These are phyloP conservation scores for Colletes gigas DNA, from an alignment of 1,140 invertebrate species.

Conservation along the genomic window DNA sequence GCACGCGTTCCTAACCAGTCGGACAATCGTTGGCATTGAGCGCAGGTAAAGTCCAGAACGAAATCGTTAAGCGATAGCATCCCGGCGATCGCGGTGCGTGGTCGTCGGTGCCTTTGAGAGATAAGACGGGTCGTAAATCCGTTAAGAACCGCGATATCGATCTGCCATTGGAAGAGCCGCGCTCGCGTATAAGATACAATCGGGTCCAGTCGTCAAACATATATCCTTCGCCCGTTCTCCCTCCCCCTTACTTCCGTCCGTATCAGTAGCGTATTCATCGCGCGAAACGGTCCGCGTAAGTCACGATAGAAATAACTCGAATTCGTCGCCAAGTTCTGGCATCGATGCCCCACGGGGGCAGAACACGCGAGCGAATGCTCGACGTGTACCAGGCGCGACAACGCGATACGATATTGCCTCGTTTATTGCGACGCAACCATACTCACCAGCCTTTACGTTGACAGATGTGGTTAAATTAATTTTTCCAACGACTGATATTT, in stretches of 20 bases:
- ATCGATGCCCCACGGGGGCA: background rate
- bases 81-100: conserved; percentile 50
- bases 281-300: conserved; percentile 25
- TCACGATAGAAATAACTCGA: conserved; percentile 27
- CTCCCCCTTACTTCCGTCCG: background rate
- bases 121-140: conserved; percentile 66
- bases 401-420: background rate
- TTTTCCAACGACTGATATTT: too few relatives aligned
- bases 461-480: too few relatives aligned
- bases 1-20: conserved; percentile 25
- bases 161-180: conserved; percentile 56
- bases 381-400: background rate
- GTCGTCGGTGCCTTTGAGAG: conserved; percentile 64
- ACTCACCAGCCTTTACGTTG: too few relatives aligned
- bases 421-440: too few relatives aligned
- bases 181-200: conserved; percentile 52
- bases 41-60: conserved; percentile 56
- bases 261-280: conserved; percentile 51
- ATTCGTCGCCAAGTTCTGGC: background rate
- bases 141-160: conserved; percentile 63
- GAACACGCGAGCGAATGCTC: background rate
- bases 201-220: conserved; percentile 50
- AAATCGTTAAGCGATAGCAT: conserved; percentile 64
- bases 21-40: conserved; percentile 58
- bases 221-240: conserved; percentile 1